A percentile compares a stretch with the other conserved stretches of the same genome.
These are phyloP conservation scores for Dyspetes luteomarginatus DNA, from an alignment of 2,888 invertebrate species.

Conservation along the genomic window DNA sequence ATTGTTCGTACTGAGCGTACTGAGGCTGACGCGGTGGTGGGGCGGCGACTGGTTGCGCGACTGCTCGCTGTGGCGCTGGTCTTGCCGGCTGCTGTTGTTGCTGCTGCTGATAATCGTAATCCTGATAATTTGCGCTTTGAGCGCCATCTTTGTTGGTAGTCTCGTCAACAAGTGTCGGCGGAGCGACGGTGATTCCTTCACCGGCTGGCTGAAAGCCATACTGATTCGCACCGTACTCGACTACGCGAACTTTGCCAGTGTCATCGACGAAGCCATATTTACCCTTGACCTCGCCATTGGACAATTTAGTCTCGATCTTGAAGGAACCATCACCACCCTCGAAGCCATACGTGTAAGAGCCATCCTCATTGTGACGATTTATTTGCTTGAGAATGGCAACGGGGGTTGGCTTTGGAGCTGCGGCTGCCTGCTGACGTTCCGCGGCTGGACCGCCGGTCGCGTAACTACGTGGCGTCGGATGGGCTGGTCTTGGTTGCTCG, in stretches of 20 bases:
- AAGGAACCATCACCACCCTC: conserved; percentile 95
- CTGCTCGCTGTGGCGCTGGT: conserved; percentile 58
- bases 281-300: conserved; percentile 93
- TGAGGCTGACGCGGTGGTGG: conserved; percentile 58
- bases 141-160: conserved; percentile 79
- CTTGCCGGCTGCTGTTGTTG: conserved; percentile 59
- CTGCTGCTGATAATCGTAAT: conserved; percentile 74
- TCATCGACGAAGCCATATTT: conserved; percentile 96
- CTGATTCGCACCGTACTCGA: conserved; percentile 95
- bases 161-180: conserved; percentile 84
- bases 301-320: conserved; percentile 94
- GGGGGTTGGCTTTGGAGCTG: conserved; percentile 86
- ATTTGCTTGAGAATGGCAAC: conserved; percentile 94
- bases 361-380: conserved; percentile 95
- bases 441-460: conserved; percentile 82
- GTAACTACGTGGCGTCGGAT: conserved; percentile 84
- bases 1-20: conserved; percentile 67
- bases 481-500: conserved; percentile 75
- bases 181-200: conserved; percentile 92
- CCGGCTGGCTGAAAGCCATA: conserved; percentile 94
- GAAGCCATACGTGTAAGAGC: conserved; percentile 95
- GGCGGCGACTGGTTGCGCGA: conserved; percentile 62
- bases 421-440: conserved; percentile 82
- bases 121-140: conserved; percentile 71
- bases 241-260: conserved; percentile 91